Percentiles rank a stretch among this genome's conserved stretches.
Evolutionary conservation across 2,113 vertebrate genomes (phyloP).

Genomic region (Chloropsis cyanopogon): DNA sequence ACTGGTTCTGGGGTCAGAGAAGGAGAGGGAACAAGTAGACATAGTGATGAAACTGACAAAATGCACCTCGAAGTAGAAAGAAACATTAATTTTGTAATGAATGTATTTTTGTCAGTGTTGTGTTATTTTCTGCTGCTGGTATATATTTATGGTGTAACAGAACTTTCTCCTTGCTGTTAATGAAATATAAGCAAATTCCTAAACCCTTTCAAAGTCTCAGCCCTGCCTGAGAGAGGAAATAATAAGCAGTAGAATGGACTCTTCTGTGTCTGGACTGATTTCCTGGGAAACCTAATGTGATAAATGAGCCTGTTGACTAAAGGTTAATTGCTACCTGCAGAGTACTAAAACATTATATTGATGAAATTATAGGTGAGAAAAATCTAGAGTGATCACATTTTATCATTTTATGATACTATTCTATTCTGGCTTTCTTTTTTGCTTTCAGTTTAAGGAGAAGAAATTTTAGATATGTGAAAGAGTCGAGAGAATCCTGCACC

Average conservation of each 20-base stretch:
- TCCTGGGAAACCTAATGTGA: background rate
- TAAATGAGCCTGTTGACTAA: constrained; percentile 12
- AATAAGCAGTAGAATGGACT: background rate
- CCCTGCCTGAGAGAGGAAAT: background rate
- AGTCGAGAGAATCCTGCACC: background rate
- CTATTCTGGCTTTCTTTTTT: background rate
- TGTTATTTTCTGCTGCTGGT: background rate
- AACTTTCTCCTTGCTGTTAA: background rate
- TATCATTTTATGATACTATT: background rate
- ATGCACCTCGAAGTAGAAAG: background rate
- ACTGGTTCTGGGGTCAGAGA: background rate
- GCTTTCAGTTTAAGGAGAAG: background rate
- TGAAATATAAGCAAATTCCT: background rate
- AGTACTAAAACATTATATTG: background rate
- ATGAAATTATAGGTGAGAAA: background rate
- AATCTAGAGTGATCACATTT: background rate
- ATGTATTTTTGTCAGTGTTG: background rate
- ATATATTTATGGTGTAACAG: background rate
- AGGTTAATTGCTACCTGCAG: constrained; percentile 1
- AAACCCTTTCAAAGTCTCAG: background rate
- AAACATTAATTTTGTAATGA: background rate
- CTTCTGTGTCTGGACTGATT: background rate
- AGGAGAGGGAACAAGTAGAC: background rate
- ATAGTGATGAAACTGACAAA: background rate
- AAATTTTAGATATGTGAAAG: background rate